Percentiles rank a stretch among this genome's conserved stretches.
These are phyloP conservation scores for Spialia ferax DNA, from an alignment of 2,888 invertebrate species.

Conservation along the genomic window DNA sequence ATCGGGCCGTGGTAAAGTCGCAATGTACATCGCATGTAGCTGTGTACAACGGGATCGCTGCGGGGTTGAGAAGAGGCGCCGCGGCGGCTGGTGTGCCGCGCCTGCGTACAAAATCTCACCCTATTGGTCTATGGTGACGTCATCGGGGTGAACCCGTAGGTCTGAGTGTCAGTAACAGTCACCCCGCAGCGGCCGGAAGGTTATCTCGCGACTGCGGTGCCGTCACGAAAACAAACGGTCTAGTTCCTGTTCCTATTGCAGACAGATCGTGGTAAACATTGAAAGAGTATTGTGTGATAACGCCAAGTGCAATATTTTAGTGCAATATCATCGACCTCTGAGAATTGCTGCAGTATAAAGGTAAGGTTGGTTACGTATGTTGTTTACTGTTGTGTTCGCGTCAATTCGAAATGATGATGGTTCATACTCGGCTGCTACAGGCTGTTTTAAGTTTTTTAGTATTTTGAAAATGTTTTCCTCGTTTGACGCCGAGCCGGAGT, in stretches of 20 bases:
- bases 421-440: constrained; percentile 31
- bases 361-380: constrained; percentile 33
- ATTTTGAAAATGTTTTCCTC: constrained; percentile 35
- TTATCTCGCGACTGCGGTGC: constrained; percentile 60
- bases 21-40: constrained; percentile 62
- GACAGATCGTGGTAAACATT: constrained; percentile 48
- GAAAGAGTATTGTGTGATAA: constrained; percentile 41
- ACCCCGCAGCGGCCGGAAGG: constrained; percentile 76
- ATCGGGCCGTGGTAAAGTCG: constrained; percentile 60
- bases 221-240: constrained; percentile 73
- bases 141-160: constrained; percentile 83
- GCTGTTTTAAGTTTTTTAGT: constrained; percentile 30
- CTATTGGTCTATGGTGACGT: constrained; percentile 85
- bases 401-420: constrained; percentile 39
- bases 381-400: constrained; percentile 41
- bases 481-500: constrained; percentile 4
- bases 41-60: constrained; percentile 54
- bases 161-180: constrained; percentile 83
- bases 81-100: constrained; percentile 75
- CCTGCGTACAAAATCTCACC: constrained; percentile 75
- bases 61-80: constrained; percentile 70
- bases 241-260: constrained; percentile 48
- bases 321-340: not conserved
- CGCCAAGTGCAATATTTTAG: constrained; percentile 38
- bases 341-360: constrained; percentile 20